Evolutionary conservation across 2,797 vertebrate genomes (phyloP).

Genomic region (Hydrocynus forskahlii): DNA sequence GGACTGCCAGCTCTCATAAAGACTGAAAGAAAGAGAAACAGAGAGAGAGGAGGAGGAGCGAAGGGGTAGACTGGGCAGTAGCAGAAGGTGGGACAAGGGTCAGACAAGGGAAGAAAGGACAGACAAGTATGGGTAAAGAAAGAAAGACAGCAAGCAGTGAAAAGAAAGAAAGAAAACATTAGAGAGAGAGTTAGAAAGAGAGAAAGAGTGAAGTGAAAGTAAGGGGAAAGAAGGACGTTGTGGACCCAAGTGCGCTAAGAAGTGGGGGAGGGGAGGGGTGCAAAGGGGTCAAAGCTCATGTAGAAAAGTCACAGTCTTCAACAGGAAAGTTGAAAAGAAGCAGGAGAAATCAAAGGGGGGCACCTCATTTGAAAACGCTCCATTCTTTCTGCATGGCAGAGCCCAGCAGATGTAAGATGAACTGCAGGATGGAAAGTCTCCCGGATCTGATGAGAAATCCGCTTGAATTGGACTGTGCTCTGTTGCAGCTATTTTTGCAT

Average conservation of each 20-base stretch:
- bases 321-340: slow-evolving; percentile 74
- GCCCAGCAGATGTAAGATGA: slow-evolving; percentile 57
- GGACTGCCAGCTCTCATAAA: slow-evolving; percentile 72
- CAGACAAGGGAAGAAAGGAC: slow-evolving; percentile 18
- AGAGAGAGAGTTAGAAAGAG: not conserved
- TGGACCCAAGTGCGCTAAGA: slow-evolving; percentile 8
- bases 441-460: not conserved
- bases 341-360: slow-evolving; percentile 71
- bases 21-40: slow-evolving; percentile 3
- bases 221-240: slow-evolving; percentile 24
- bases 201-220: not conserved
- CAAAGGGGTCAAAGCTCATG: slow-evolving; percentile 70
- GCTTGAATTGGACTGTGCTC: too few relatives aligned
- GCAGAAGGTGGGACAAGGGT: slow-evolving; percentile 2
- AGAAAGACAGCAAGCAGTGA: not conserved
- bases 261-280: slow-evolving; percentile 35
- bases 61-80: not conserved
- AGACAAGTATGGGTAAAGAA: not conserved
- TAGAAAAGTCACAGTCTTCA: slow-evolving; percentile 75
- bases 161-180: not conserved
- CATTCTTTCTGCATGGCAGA: slow-evolving; percentile 65
- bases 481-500: too few relatives aligned
- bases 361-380: slow-evolving; percentile 62
- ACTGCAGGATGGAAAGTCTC: slow-evolving; percentile 27
- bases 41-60: not conserved